These are phyloP conservation scores for Dromas ardeola DNA, from an alignment of 2,113 vertebrate species.

Conservation along the genomic window DNA sequence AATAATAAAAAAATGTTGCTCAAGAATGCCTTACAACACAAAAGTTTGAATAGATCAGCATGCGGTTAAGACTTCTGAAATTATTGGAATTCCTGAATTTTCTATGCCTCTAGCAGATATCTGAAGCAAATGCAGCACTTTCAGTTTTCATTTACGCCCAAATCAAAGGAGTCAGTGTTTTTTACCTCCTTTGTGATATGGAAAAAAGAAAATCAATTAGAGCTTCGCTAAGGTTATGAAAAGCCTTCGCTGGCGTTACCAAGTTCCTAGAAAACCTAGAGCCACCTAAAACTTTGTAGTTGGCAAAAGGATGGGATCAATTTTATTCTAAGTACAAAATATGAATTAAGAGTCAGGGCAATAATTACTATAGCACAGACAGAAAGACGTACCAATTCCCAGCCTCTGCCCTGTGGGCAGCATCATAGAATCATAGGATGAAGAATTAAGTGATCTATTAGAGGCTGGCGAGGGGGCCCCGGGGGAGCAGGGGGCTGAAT, in stretches of 20 bases:
- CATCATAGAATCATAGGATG: neutral
- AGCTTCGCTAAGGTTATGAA: neutral
- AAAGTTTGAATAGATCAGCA: neutral
- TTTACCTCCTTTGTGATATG: neutral
- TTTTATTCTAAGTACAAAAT: neutral
- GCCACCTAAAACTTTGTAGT: neutral
- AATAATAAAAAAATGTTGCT: neutral
- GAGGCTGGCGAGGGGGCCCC: neutral
- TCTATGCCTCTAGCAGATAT: neutral
- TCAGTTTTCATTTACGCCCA: neutral
- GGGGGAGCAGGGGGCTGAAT: neutral
- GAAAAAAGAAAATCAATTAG: slow-evolving; percentile 27
- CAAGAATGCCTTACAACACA: neutral
- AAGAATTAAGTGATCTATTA: neutral
- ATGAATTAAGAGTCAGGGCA: neutral
- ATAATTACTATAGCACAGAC: neutral
- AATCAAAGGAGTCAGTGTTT: neutral
- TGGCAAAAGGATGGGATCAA: neutral
- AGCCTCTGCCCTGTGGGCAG: neutral
- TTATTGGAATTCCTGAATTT: neutral
- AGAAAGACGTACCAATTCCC: neutral
- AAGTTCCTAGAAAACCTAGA: neutral
- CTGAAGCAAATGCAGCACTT: neutral
- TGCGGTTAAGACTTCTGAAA: neutral
- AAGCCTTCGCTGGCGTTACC: neutral